Percentiles rank a stretch among this genome's conserved stretches.
Conservation (phyloP, 1,140 invertebrate genomes). For the Aphelenchoides fujianensis region DNA sequence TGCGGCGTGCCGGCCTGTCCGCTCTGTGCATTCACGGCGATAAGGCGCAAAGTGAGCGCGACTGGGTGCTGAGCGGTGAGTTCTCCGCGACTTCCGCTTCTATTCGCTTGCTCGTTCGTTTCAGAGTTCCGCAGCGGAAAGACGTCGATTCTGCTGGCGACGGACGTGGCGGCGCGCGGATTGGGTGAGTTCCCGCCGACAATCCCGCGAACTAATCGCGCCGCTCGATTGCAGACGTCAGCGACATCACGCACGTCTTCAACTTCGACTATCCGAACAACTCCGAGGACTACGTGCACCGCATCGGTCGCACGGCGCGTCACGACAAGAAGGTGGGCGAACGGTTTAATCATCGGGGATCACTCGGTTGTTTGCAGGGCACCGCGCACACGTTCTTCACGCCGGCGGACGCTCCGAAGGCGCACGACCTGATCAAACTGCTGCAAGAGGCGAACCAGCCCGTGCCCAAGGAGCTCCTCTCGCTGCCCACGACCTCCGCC, state of each 20-base stretch:
- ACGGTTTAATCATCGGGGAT: not conserved
- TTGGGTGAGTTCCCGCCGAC: slow-evolving; percentile 80
- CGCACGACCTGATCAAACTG: slow-evolving; percentile 59
- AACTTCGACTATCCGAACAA: slow-evolving; percentile 98
- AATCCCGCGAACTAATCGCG: not conserved
- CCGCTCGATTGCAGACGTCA: slow-evolving; percentile 77
- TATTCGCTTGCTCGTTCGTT: slow-evolving; percentile 55
- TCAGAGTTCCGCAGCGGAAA: slow-evolving; percentile 85
- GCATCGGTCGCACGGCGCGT: slow-evolving; percentile 92
- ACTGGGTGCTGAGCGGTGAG: slow-evolving; percentile 67
- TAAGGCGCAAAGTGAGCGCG: slow-evolving; percentile 67
- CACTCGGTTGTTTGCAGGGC: slow-evolving; percentile 66
- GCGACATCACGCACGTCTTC: slow-evolving; percentile 98
- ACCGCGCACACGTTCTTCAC: slow-evolving; percentile 99
- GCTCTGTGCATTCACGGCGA: slow-evolving; percentile 67
- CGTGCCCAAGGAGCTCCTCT: slow-evolving; percentile 42
- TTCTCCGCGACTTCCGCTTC: slow-evolving; percentile 33
- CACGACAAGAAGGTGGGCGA: slow-evolving; percentile 69
- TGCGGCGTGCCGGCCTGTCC: slow-evolving; percentile 79
- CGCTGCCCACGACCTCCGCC: slow-evolving; percentile 15
- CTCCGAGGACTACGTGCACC: slow-evolving; percentile 97
- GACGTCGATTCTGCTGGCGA: slow-evolving; percentile 88
- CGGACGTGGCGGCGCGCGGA: slow-evolving; percentile 94
- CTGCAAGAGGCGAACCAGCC: slow-evolving; percentile 56
- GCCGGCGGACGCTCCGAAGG: slow-evolving; percentile 71